Conservation (phyloP, 2,113 vertebrate species). For the Anhinga anhinga region DNA sequence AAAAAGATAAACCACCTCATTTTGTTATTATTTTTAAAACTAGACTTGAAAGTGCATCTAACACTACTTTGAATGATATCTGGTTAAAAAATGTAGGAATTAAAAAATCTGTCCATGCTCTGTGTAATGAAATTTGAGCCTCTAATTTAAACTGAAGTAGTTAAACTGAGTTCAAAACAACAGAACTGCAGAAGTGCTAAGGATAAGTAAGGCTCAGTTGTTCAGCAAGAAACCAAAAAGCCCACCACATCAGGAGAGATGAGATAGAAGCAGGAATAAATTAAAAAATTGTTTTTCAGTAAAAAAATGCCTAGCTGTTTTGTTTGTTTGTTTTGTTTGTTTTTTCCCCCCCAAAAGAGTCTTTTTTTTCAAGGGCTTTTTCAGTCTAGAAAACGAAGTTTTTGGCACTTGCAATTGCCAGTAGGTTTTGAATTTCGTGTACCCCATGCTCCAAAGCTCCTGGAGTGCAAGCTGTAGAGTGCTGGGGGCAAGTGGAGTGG, state of each 20-base stretch:
- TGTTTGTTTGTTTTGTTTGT: neutral
- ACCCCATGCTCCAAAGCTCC: fast-evolving
- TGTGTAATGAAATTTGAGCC: neutral
- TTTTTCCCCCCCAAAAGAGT: neutral
- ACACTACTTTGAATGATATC: neutral
- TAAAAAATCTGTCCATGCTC: neutral
- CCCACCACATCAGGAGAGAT: neutral
- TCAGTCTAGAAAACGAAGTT: neutral
- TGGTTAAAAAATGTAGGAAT: neutral
- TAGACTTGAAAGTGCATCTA: neutral
- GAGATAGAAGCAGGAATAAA: neutral
- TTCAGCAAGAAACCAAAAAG: neutral
- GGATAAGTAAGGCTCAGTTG: neutral
- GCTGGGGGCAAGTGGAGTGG: fast-evolving
- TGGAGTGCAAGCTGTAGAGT: neutral
- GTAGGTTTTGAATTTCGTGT: neutral
- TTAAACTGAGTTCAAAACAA: neutral
- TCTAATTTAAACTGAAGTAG: neutral
- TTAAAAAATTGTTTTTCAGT: neutral
- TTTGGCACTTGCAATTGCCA: neutral
- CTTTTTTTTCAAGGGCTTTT: neutral
- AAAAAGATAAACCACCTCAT: neutral
- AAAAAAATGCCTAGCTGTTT: neutral
- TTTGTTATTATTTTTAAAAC: neutral
- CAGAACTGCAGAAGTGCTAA: neutral